Conservation (phyloP, 2,888 invertebrate species). For the Pantelozetes paolii region DNA sequence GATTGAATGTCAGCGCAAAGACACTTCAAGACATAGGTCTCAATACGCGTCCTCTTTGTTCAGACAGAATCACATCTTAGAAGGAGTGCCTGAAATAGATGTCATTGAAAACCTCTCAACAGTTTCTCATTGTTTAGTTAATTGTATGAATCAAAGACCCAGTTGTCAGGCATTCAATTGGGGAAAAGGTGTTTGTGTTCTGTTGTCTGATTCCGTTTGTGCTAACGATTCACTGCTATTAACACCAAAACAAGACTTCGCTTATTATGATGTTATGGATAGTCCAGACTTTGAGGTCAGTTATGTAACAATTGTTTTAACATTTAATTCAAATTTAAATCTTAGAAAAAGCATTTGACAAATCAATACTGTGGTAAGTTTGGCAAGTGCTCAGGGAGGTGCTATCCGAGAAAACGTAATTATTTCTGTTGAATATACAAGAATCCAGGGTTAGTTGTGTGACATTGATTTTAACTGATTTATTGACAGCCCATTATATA, state of each 20-base stretch:
- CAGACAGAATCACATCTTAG: slow-evolving; percentile 15
- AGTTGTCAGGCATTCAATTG: slow-evolving; percentile 35
- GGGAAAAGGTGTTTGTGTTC: slow-evolving; percentile 23
- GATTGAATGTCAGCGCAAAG: slow-evolving; percentile 1
- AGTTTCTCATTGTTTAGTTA: slow-evolving; percentile 23
- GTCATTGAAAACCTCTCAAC: not conserved
- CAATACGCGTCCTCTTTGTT: slow-evolving; percentile 33
- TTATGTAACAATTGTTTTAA: not conserved
- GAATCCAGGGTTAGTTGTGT: too few relatives aligned
- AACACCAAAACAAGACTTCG: not conserved
- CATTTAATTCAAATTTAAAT: not conserved
- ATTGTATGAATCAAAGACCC: slow-evolving; percentile 8
- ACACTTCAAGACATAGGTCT: not conserved
- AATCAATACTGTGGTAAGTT: slow-evolving; percentile 30
- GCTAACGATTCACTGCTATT: slow-evolving; percentile 27
- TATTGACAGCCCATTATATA: slow-evolving; percentile 18
- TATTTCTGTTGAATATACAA: not conserved
- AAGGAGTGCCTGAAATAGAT: not conserved
- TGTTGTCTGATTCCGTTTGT: slow-evolving; percentile 30
- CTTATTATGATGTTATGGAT: slow-evolving; percentile 38
- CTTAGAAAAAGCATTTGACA: slow-evolving; percentile 27
- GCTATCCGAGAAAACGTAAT: slow-evolving; percentile 39
- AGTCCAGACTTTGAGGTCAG: slow-evolving; percentile 36
- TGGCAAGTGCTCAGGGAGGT: slow-evolving; percentile 32
- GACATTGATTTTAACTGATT: not conserved